Base-by-base conservation (phyloP, 2,888 invertebrate species). In the Plebejus argus region DNA sequence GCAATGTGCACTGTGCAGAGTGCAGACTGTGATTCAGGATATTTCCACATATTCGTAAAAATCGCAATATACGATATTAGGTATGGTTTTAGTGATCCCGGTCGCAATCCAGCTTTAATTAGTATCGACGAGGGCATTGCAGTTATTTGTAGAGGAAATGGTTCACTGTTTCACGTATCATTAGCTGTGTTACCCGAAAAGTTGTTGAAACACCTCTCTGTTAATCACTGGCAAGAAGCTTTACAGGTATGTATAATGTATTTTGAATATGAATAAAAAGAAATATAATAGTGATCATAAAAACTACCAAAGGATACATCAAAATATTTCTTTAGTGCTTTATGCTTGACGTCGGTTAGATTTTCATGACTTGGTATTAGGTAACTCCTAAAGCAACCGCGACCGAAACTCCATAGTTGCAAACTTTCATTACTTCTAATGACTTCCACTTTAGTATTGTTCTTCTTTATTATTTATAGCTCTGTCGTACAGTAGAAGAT, bases 141-240 rank as follows among this genome's bases (percentile, higher is more conserved):
- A 0, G 96, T 97, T 1, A 95, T 99, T 76, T 96, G 98, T 79
- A 96, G 98, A 70, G 97, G 97, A 0, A 98, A 99, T 85, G 99
- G 99, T 0, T 97, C 99, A 0, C 89, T 98, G 15, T 94, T 99
- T 49, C 96, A 96, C 79, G 92, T 96, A 7, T 95, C 96, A 0
- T 95, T 97, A 72, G 96, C 97, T 0, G 96, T 97, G 0, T 97
- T 97, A 85, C 94, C 96, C 1, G 94, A 95, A 77, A 93, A 95
- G 79, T 86, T 96, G 70, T 91, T 95, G 7, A 92, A 91, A 83
- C 89, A 92, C 79, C 95, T 98, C 39, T 95, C 96, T 77, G 95
- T 96, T 45, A 96, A 96, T 77, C 96, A 96, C 90, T 98, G 98
- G 98, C 96, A 96, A 79, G 97, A 97, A 84, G 98, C 98, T 2